A percentile compares a stretch with the other conserved stretches of the same genome.
Evolutionary conservation across 2,888 invertebrate genomes (phyloP).

Genomic region (Rhogogaster chlorosoma): DNA sequence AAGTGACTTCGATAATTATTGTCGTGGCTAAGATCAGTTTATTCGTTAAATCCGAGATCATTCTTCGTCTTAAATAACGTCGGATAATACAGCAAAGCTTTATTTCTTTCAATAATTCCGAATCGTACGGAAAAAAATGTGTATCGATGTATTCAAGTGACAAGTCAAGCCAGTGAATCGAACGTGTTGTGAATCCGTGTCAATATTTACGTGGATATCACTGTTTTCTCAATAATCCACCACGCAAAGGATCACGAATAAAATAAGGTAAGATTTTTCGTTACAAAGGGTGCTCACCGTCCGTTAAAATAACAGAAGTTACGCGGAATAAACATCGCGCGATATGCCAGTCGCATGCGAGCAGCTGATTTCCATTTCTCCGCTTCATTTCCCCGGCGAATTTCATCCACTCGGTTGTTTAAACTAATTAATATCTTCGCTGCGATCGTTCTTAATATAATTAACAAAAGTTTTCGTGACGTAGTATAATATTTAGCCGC

Average conservation of each 20-base stretch:
- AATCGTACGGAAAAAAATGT: too few species aligned
- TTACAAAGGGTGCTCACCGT: not conserved
- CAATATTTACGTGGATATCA: not conserved
- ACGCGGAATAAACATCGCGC: not conserved
- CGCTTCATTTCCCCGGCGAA: not conserved
- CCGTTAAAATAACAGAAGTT: not conserved
- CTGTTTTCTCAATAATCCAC: not conserved
- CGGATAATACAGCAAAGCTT: too few species aligned
- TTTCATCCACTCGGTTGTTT: not conserved
- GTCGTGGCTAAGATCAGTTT: too few species aligned
- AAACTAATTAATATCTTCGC: not conserved
- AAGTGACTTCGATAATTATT: too few species aligned
- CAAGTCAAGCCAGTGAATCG: too few species aligned
- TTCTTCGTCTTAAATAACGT: too few species aligned
- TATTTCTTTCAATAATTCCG: too few species aligned
- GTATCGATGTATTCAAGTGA: too few species aligned
- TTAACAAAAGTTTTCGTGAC: not conserved
- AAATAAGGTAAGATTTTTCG: not conserved
- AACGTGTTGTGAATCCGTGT: not conserved
- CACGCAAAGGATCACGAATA: not conserved
- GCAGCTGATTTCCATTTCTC: not conserved
- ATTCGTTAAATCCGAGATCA: too few species aligned
- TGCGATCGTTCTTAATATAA: not conserved
- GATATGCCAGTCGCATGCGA: not conserved
- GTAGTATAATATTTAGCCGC: too few species aligned